Conservation (phyloP, 2,888 invertebrate genomes). For the Oegoconia quadripuncta region DNA sequence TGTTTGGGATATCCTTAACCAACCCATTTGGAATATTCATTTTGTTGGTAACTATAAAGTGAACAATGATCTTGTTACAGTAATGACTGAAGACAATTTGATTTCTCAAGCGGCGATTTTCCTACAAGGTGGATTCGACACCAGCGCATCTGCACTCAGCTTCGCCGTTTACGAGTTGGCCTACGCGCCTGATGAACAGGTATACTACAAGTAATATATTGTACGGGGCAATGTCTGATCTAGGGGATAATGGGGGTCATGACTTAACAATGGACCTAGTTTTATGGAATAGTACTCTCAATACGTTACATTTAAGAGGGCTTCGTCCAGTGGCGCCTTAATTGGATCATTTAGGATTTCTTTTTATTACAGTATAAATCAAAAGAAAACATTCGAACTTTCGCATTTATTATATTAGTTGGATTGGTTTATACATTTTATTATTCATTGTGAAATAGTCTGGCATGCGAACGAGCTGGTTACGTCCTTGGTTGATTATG, state of each 20-base stretch:
- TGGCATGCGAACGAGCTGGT: too few species aligned
- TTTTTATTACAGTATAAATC: too few species aligned
- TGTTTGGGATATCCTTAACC: background rate
- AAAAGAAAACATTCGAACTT: too few species aligned
- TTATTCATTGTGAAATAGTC: too few species aligned
- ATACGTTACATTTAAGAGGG: background rate
- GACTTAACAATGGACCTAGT: background rate
- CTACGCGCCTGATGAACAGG: constrained; percentile 38
- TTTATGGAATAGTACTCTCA: background rate
- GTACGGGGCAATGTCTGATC: background rate
- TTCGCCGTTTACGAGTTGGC: constrained; percentile 42
- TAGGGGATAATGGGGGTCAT: background rate
- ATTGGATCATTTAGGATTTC: too few species aligned
- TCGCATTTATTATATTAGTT: too few species aligned
- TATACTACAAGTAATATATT: constrained; percentile 18
- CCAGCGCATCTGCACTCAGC: constrained; percentile 30
- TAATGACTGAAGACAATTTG: constrained; percentile 39
- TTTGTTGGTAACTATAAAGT: background rate
- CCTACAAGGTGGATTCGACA: constrained; percentile 54
- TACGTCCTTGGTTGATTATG: too few species aligned
- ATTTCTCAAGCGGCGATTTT: constrained; percentile 50
- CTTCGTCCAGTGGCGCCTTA: too few species aligned
- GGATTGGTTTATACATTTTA: too few species aligned
- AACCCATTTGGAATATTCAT: background rate
- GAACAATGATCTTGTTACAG: constrained; percentile 21